Percentiles rank a stretch among this genome's conserved stretches.
Evolutionary conservation across 1,140 invertebrate species (phyloP).

Genomic region (Uloborus diversus): DNA sequence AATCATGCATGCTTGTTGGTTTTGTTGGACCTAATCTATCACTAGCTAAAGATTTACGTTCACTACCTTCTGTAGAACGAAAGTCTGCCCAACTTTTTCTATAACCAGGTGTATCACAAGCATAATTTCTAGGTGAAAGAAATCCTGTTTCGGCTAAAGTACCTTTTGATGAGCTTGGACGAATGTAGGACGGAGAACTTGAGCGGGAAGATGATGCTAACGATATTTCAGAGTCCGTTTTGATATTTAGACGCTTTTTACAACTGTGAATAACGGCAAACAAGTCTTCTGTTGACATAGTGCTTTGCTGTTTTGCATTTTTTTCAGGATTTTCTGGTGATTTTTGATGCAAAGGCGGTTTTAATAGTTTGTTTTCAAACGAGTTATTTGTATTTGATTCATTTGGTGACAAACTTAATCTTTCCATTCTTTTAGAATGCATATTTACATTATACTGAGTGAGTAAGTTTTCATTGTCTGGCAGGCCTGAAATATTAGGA

Average conservation of each 20-base stretch:
- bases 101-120: slow-evolving; percentile 15
- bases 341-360: neutral
- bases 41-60: slow-evolving; percentile 60
- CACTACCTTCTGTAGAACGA: slow-evolving; percentile 9
- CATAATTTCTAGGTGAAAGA: slow-evolving; percentile 26
- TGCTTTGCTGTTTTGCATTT: slow-evolving; percentile 19
- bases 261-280: slow-evolving; percentile 60
- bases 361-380: neutral
- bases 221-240: slow-evolving; percentile 57
- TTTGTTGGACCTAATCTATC: slow-evolving; percentile 68
- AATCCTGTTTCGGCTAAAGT: slow-evolving; percentile 66
- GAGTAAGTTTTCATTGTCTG: slow-evolving; percentile 9
- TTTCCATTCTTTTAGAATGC: slow-evolving; percentile 32
- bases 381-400: neutral
- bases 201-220: slow-evolving; percentile 56
- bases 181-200: slow-evolving; percentile 35
- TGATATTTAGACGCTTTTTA: slow-evolving; percentile 60
- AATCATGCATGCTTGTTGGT: slow-evolving; percentile 70
- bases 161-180: slow-evolving; percentile 62
- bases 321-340: neutral
- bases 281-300: slow-evolving; percentile 60
- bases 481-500: slow-evolving; percentile 43
- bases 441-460: slow-evolving; percentile 21
- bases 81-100: slow-evolving; percentile 51
- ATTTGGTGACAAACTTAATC: neutral